Evolutionary conservation across 2,888 invertebrate species (phyloP).

Genomic region (Tenthredo notha): DNA sequence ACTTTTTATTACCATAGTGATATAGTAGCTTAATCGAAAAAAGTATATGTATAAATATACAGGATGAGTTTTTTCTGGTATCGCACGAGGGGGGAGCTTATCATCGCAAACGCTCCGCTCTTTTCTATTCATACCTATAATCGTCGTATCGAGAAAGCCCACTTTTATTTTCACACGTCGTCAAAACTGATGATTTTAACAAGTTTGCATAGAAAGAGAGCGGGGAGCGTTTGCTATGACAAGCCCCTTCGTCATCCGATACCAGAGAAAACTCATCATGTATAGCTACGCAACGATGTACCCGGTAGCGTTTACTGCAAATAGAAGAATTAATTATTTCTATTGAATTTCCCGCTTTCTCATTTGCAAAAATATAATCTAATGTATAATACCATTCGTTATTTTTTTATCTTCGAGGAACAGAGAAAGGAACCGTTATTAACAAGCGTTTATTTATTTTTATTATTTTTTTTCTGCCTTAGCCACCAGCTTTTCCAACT

Average conservation of each 20-base stretch:
- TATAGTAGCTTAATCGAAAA: not conserved
- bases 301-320: slow-evolving; percentile 34
- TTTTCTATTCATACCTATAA: too few species aligned
- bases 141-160: too few species aligned
- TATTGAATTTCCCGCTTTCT: slow-evolving; percentile 40
- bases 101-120: too few species aligned
- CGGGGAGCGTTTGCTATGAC: too few species aligned
- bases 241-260: too few species aligned
- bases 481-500: slow-evolving; percentile 37
- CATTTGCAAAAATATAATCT: slow-evolving; percentile 70
- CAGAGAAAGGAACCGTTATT: slow-evolving; percentile 40
- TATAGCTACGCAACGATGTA: slow-evolving; percentile 1
- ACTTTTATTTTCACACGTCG: too few species aligned
- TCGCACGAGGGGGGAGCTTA: too few species aligned
- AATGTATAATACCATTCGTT: slow-evolving; percentile 57
- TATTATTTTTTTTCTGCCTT: not conserved
- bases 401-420: slow-evolving; percentile 51
- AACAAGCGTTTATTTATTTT: not conserved
- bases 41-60: not conserved
- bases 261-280: too few species aligned
- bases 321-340: slow-evolving; percentile 24
- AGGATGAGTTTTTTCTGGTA: too few species aligned
- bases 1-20: not conserved
- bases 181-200: too few species aligned
- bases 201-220: too few species aligned